These are phyloP conservation scores for Alsophila aescularia DNA, from an alignment of 2,888 invertebrate genomes.

Conservation along the genomic window DNA sequence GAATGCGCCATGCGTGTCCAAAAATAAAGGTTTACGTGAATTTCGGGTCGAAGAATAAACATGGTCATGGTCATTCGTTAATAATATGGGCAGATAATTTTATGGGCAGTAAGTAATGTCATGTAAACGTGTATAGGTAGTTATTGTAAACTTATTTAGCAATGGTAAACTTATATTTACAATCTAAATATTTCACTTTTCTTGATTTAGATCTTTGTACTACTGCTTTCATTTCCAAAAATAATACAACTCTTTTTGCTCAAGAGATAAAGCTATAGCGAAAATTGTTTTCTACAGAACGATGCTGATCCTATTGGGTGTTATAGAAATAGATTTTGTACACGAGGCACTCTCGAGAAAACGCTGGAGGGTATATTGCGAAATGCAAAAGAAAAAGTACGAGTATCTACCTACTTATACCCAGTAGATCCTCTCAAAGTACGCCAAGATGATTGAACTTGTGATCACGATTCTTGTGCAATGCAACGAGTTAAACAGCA, in stretches of 20 bases:
- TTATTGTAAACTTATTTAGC: too few relatives aligned
- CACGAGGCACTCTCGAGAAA: conserved; percentile 28
- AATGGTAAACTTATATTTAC: too few relatives aligned
- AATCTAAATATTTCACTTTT: too few relatives aligned
- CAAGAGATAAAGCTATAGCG: conserved; percentile 13
- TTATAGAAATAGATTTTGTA: conserved; percentile 33
- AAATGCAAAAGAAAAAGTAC: conserved; percentile 45
- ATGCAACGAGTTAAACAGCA: not conserved
- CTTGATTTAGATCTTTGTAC: too few relatives aligned
- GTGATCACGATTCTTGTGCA: not conserved
- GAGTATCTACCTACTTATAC: conserved; percentile 18
- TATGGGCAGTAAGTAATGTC: not conserved
- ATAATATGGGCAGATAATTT: too few relatives aligned
- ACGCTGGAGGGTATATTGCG: conserved; percentile 46
- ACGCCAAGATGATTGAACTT: not conserved
- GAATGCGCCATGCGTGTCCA: not conserved
- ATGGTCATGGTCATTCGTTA: not conserved
- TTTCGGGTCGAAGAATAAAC: not conserved
- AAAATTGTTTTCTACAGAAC: conserved; percentile 26
- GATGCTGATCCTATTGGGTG: conserved; percentile 25
- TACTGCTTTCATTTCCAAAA: not conserved
- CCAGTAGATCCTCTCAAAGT: conserved; percentile 15
- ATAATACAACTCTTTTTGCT: conserved; percentile 5
- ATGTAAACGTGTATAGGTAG: too few relatives aligned
- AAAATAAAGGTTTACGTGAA: not conserved